Base-by-base conservation (phyloP, 2,888 invertebrate genomes). In the Trissonchulus sp. region DNA sequence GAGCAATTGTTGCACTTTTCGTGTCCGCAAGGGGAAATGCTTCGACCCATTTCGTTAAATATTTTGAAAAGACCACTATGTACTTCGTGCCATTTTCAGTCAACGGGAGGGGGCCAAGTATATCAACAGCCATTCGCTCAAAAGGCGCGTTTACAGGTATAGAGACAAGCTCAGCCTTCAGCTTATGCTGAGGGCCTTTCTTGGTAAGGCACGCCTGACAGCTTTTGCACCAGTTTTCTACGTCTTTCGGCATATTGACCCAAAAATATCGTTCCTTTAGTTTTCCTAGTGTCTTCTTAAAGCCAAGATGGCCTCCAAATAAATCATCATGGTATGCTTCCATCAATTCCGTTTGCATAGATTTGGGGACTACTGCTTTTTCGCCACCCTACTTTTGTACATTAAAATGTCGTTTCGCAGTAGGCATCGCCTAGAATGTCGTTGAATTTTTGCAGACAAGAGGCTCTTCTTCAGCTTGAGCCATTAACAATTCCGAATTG, bases 1-100 rank as follows among this genome's bases (percentile, higher is more conserved):
- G 75, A 0, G 82, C 81, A n/a, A 82, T 78, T 0, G 81, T 81
- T 28, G n/a, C n/a, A n/a, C 15, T 48, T 48, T 15, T 48, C 18
- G 18, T 48, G 18, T 15, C 48, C 15, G 15, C 8, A n/a, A n/a
- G n/a, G n/a, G n/a, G n/a, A n/a, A n/a, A n/a, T n/a, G n/a, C n/a
- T n/a, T n/a, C n/a, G n/a, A n/a, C n/a, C n/a, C n/a, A n/a, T n/a
- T n/a, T n/a, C n/a, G n/a, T n/a, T n/a, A n/a, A n/a, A n/a, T n/a
- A 48, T 48, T n/a, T n/a, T n/a, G 76, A 77, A 0, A 76, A 73
- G 1, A 75, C 77, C 15, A 80, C 34, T 34, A 80, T 77, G 36
- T 80, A 80, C 65, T 78, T 76, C n/a, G 80, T 79, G 3, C 72
- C 69, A 0, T 37, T 71, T 2, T 23, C 18, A 1, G 77, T 76